These are phyloP conservation scores for Kuschelorhynchus macadamiae DNA, from an alignment of 2,888 invertebrate species.

Conservation along the genomic window DNA sequence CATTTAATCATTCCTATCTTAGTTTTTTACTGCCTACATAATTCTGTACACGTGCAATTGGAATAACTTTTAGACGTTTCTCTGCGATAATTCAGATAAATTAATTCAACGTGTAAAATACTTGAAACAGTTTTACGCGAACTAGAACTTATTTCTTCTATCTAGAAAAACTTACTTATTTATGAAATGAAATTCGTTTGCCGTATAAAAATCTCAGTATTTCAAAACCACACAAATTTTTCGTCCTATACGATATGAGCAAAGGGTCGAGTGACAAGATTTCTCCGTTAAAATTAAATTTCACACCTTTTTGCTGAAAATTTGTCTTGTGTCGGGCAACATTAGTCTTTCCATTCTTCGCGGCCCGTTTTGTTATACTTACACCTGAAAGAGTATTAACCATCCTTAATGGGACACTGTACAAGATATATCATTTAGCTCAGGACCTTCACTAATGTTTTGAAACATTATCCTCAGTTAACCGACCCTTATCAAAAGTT, in stretches of 20 bases:
- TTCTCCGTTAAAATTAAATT: conserved; percentile 33
- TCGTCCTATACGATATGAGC: not conserved
- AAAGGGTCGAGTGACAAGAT: conserved; percentile 11
- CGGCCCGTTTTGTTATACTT: conserved; percentile 14
- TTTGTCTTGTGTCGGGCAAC: conserved; percentile 19
- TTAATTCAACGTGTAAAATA: too few relatives aligned
- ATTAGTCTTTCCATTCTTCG: conserved; percentile 26
- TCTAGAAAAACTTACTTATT: too few relatives aligned
- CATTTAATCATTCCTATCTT: too few relatives aligned
- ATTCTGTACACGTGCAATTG: too few relatives aligned
- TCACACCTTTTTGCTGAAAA: conserved; percentile 9
- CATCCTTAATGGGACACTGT: conserved; percentile 19
- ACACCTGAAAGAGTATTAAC: conserved; percentile 19
- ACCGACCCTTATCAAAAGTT: conserved; percentile 21
- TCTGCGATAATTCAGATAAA: too few relatives aligned
- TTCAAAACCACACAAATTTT: too few relatives aligned
- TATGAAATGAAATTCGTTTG: too few relatives aligned
- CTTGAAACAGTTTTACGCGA: too few relatives aligned
- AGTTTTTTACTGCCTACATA: too few relatives aligned
- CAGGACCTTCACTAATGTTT: conserved; percentile 27
- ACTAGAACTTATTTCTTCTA: too few relatives aligned
- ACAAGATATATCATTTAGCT: conserved; percentile 19
- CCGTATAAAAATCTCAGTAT: too few relatives aligned
- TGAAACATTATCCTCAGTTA: conserved; percentile 9
- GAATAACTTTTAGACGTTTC: too few relatives aligned